Percentiles rank a stretch among this genome's conserved stretches.
Conservation (phyloP, 1,140 invertebrate species). For the Yoshiicerus persimilis region DNA sequence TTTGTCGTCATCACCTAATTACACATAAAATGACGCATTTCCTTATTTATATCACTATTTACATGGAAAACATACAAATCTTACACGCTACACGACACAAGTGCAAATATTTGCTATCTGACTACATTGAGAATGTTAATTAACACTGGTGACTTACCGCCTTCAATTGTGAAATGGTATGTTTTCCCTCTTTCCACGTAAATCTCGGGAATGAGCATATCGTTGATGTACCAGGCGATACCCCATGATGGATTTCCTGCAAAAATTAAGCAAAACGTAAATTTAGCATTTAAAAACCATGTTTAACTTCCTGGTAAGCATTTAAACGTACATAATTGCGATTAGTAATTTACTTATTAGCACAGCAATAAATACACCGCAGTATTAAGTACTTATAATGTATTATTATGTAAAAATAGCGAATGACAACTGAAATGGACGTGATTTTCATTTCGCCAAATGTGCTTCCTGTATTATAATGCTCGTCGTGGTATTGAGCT, state of each 20-base stretch:
- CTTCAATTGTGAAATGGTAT: constrained; percentile 84
- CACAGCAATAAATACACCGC: too few relatives aligned
- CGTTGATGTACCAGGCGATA: constrained; percentile 93
- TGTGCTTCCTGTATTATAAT: not conserved
- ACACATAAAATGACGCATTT: not conserved
- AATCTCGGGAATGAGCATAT: constrained; percentile 83
- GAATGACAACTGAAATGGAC: not conserved
- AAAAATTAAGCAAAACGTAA: constrained; percentile 17
- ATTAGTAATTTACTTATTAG: too few relatives aligned
- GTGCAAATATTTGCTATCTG: too few relatives aligned
- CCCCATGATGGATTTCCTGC: constrained; percentile 77
- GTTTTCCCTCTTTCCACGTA: constrained; percentile 84
- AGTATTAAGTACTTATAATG: too few relatives aligned
- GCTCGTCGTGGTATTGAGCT: not conserved
- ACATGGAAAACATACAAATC: too few relatives aligned
- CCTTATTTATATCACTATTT: too few relatives aligned
- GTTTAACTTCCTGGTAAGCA: too few relatives aligned
- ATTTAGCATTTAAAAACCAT: not conserved
- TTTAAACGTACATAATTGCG: too few relatives aligned
- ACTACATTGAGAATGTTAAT: too few relatives aligned
- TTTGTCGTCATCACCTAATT: constrained; percentile 56
- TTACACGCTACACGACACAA: too few relatives aligned
- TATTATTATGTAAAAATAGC: not conserved
- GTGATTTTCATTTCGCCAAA: not conserved
- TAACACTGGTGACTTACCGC: constrained; percentile 58